Conservation (phyloP, 2,888 invertebrate species). For the Bombylius major region DNA sequence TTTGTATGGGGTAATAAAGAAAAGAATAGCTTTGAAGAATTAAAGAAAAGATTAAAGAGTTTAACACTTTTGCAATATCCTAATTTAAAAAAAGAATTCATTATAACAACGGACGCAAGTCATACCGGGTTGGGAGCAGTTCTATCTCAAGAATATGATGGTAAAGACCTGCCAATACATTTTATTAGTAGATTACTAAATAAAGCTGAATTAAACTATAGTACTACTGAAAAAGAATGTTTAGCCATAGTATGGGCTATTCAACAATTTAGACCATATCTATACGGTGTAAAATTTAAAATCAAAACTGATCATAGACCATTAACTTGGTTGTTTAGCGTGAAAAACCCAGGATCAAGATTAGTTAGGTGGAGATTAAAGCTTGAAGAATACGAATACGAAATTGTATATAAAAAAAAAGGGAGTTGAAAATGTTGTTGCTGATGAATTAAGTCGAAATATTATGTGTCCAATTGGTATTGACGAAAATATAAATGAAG, state of each 20-base stretch:
- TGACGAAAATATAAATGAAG: no score
- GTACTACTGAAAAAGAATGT: slow-evolving; percentile 13
- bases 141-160: slow-evolving; percentile 8
- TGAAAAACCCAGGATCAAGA: no score
- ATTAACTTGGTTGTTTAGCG: not conserved
- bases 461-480: no score
- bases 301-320: slow-evolving; percentile 11
- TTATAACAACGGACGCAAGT: slow-evolving; percentile 11
- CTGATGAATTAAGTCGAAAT: no score
- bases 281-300: slow-evolving; percentile 9
- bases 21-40: slow-evolving; percentile 3
- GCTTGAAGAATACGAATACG: no score
- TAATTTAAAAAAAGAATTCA: slow-evolving; percentile 12
- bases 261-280: slow-evolving; percentile 12
- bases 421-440: no score
- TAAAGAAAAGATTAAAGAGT: slow-evolving; percentile 5
- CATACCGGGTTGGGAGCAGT: slow-evolving; percentile 12
- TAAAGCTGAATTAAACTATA: slow-evolving; percentile 9
- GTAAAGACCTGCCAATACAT: slow-evolving; percentile 1
- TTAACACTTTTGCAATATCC: slow-evolving; percentile 11
- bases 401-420: no score
- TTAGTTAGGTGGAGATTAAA: no score
- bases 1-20: not conserved
- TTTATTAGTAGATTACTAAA: slow-evolving; percentile 13
- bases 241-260: slow-evolving; percentile 10